phyloP scores from a whole-genome alignment of 2,797 vertebrate genomes.

The Potorous gilbertii region DNA sequence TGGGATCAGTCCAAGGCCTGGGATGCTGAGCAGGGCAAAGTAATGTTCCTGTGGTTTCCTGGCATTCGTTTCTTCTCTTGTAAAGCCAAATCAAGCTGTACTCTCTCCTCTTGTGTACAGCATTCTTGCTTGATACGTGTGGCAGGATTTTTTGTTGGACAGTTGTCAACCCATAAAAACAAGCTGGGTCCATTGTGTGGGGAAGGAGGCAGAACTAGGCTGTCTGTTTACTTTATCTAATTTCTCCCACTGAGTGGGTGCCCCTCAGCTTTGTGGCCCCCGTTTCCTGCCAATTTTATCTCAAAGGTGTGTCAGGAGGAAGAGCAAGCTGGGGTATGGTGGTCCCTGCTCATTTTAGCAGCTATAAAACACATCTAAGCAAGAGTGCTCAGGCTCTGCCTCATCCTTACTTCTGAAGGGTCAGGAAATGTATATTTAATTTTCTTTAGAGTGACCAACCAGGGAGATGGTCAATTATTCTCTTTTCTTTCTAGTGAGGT shows the following conservation, averaged over 20 bases:
- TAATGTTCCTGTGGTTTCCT: conserved; percentile 21
- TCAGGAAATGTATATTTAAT: not conserved
- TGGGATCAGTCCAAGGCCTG: not conserved
- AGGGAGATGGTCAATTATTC: not conserved
- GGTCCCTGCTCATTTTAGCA: not conserved
- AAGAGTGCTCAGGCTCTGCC: not conserved
- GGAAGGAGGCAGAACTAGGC: not conserved
- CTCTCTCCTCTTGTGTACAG: not conserved
- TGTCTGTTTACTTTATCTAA: not conserved
- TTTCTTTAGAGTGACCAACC: not conserved
- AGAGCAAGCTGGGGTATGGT: not conserved
- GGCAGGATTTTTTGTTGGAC: conserved; percentile 17
- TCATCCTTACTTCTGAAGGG: not conserved
- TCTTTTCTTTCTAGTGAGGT: not conserved
- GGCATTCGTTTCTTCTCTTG: conserved; percentile 26
- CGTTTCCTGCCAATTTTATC: conserved; percentile 52
- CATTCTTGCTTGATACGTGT: not conserved
- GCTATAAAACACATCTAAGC: not conserved
- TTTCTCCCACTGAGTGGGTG: not conserved
- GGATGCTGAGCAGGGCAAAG: conserved; percentile 1
- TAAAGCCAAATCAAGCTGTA: conserved; percentile 36
- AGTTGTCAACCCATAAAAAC: not conserved
- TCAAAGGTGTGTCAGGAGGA: conserved; percentile 3
- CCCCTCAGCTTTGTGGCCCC: not conserved
- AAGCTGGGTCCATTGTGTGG: not conserved